Evolutionary conservation across 2,113 vertebrate species (phyloP).

Genomic region (Solenodon paradoxus): DNA sequence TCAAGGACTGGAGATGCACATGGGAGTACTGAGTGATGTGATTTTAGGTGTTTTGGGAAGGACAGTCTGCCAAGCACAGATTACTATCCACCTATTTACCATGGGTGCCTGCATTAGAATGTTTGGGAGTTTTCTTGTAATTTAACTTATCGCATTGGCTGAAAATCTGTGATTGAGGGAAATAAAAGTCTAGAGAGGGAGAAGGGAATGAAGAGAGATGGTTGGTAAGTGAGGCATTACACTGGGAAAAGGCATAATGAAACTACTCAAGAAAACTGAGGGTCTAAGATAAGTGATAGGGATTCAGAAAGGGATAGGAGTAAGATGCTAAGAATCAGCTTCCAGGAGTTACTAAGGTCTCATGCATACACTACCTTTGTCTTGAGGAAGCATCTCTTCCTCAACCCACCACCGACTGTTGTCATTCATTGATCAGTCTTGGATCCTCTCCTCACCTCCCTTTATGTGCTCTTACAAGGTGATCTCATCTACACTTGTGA

Average conservation of each 20-base stretch:
- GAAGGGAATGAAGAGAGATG: background rate
- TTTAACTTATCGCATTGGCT: slow-evolving; percentile 11
- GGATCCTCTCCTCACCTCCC: background rate
- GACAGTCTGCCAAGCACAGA: background rate
- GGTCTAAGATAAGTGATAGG: background rate
- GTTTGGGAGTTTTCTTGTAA: background rate
- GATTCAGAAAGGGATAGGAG: background rate
- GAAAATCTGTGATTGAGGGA: background rate
- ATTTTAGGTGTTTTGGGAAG: slow-evolving; percentile 27
- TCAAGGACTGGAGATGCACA: background rate
- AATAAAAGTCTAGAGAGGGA: background rate
- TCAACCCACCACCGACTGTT: background rate
- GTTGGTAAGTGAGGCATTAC: background rate
- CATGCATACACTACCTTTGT: background rate
- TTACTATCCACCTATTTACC: background rate
- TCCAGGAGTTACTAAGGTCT: background rate
- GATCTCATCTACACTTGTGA: background rate
- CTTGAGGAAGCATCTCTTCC: background rate
- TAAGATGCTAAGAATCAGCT: background rate
- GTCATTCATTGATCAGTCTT: background rate
- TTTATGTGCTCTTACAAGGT: background rate
- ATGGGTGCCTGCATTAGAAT: background rate
- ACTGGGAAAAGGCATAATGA: background rate
- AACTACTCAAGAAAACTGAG: background rate
- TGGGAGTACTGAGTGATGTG: background rate